Evolutionary conservation across 2,888 invertebrate species (phyloP).

Genomic region (Temnothorax ravouxi): DNA sequence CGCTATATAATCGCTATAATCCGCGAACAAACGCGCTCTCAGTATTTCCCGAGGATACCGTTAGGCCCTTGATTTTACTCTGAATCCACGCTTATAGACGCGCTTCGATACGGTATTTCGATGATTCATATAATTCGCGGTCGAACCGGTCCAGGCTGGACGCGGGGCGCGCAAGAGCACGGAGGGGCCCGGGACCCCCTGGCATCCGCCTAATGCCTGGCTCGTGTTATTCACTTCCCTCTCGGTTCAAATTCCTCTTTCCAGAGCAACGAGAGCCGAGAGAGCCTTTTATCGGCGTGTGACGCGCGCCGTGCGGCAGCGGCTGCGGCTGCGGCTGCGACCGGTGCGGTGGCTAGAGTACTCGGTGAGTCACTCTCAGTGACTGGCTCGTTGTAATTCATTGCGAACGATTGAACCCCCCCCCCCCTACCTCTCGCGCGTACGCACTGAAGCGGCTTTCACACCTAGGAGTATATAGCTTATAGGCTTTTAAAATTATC

Average conservation of each 20-base stretch:
- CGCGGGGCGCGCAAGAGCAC: not conserved
- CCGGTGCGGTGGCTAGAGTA: slow-evolving; percentile 60
- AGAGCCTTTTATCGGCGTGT: slow-evolving; percentile 64
- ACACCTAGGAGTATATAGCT: slow-evolving; percentile 59
- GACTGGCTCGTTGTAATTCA: slow-evolving; percentile 83
- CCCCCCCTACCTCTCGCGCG: slow-evolving; percentile 48
- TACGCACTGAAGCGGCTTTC: slow-evolving; percentile 64
- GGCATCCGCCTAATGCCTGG: slow-evolving; percentile 32
- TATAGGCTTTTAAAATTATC: not conserved
- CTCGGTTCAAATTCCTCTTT: slow-evolving; percentile 65
- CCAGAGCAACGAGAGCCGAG: slow-evolving; percentile 57
- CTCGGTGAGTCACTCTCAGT: slow-evolving; percentile 77
- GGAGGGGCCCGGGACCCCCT: not conserved
- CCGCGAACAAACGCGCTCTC: not conserved
- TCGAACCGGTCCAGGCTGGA: slow-evolving; percentile 4
- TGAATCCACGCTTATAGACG: slow-evolving; percentile 5
- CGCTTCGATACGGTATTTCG: slow-evolving; percentile 38
- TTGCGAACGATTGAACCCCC: slow-evolving; percentile 79
- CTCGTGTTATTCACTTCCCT: slow-evolving; percentile 55
- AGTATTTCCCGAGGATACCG: not conserved
- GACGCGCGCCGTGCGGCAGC: slow-evolving; percentile 59
- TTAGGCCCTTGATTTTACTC: slow-evolving; percentile 35
- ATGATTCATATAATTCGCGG: slow-evolving; percentile 67
- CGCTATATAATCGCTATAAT: slow-evolving; percentile 11
- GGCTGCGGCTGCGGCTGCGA: slow-evolving; percentile 38